Base-by-base conservation (phyloP, 2,797 vertebrate genomes). In the Rallus crepitans region DNA sequence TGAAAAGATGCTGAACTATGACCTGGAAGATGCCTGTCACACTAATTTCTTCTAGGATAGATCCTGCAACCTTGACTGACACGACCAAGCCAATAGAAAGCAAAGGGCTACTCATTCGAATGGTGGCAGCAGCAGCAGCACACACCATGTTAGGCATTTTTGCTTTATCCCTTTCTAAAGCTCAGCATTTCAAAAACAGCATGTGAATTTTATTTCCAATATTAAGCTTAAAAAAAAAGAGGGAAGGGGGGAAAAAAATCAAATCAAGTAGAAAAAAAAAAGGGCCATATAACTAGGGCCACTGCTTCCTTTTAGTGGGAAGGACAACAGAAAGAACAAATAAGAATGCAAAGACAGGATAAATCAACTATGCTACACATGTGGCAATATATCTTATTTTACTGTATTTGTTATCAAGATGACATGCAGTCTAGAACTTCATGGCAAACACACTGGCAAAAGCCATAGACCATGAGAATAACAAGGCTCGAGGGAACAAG, bases 401-500 rank as follows among this genome's bases (percentile, higher is more conserved):
- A 92, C 64, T 91, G 52, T 65, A 45, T 72, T 73, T 82, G 63
- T 53, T 72, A 55, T 96, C 97, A 99, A 20, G 98, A 98, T 9
- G 99, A 98, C 97, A 99, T 97, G 96, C 99, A 99, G 97, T 99
- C 98, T 97, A 99, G 98, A 97, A 99, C 97, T 97, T 99, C 99
- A 37, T 99, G 98, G 96, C 99, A 99, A 94, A 99, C 95, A 27
- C 99, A 99, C 95, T 98, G 99, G 98, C 99, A 99, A 93, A 99
- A 98, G 25, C 99, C 99, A n/a, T 99, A 99, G 66, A 99, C 98
- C 98, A 99, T 99, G 83, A 99, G 97, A 93, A 99, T 97, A 94
- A 99, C 97, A 21, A 99, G 99, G 97, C 99, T 99, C 28, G 98
- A 98, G 15, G 99, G 99, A 89, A 99, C 99, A 61, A 99, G 98